Conservation (phyloP, 2,888 invertebrate species). For the Cacoxenus indagator region DNA sequence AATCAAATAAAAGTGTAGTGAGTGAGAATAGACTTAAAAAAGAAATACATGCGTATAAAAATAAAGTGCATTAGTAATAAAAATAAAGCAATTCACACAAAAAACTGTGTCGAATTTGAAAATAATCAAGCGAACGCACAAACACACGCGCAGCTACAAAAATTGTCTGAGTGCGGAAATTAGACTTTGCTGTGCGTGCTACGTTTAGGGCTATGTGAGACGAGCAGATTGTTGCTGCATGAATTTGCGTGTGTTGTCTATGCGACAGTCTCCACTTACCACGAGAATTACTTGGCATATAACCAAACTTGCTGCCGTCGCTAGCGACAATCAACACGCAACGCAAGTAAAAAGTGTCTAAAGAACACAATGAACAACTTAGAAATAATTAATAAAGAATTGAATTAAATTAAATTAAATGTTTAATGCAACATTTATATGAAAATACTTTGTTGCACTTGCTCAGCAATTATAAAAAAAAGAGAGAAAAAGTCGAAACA, state of each 20-base stretch:
- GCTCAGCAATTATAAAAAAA: not conserved
- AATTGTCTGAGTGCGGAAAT: conserved; percentile 5
- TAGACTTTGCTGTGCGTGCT: not conserved
- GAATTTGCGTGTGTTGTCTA: not conserved
- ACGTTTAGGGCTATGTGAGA: not conserved
- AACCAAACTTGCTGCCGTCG: conserved; percentile 9
- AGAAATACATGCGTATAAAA: conserved; percentile 42
- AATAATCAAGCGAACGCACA: conserved; percentile 45
- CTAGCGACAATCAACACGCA: not conserved
- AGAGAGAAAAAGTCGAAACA: not conserved
- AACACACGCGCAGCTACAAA: conserved; percentile 8
- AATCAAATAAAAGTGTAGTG: conserved; percentile 13
- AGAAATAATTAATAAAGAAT: not conserved
- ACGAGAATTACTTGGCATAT: conserved; percentile 14
- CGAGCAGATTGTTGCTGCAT: not conserved
- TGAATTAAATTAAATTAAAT: not conserved
- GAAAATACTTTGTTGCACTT: not conserved
- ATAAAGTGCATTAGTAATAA: conserved; percentile 38
- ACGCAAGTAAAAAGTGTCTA: conserved; percentile 2
- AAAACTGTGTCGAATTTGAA: conserved; percentile 65
- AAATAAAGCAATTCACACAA: conserved; percentile 48
- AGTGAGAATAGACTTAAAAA: not conserved
- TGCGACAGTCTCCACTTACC: conserved; percentile 7
- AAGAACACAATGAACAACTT: conserved; percentile 4
- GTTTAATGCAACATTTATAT: conserved; percentile 16